These are phyloP conservation scores for Pasiphila rectangulata DNA, from an alignment of 2,888 invertebrate genomes.

Conservation along the genomic window DNA sequence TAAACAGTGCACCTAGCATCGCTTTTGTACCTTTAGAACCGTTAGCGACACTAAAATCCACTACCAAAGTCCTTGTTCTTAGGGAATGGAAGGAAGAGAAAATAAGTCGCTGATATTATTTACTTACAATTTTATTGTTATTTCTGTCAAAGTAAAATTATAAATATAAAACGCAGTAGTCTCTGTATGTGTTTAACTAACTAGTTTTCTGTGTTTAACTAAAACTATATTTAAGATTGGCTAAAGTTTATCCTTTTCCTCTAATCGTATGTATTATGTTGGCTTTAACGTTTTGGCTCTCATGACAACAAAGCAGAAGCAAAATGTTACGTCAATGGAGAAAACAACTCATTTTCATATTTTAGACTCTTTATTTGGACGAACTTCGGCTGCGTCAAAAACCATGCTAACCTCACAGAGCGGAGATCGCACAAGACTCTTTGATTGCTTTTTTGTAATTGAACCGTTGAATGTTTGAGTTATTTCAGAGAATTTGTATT, in stretches of 20 bases:
- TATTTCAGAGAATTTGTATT: constrained; percentile 63
- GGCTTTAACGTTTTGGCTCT: not conserved
- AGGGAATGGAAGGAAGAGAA: not conserved
- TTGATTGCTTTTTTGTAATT: constrained; percentile 72
- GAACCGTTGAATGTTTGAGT: constrained; percentile 63
- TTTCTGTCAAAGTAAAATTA: not conserved
- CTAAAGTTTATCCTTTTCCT: no score
- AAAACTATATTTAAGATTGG: no score
- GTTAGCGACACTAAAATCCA: not conserved
- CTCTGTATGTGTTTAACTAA: no score
- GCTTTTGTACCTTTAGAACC: not conserved
- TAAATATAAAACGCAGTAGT: no score
- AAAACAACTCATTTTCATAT: not conserved
- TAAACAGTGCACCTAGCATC: constrained; percentile 26
- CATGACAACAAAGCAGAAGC: no score
- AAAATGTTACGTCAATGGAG: no score
- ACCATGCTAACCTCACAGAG: constrained; percentile 19
- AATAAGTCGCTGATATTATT: no score
- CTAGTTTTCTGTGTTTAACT: no score
- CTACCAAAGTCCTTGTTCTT: not conserved
- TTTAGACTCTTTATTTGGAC: not conserved
- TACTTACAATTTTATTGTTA: no score
- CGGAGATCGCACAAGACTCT: constrained; percentile 56
- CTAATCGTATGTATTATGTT: not conserved
- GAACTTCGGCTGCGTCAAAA: constrained; percentile 1